phyloP scores from a whole-genome alignment of 2,888 invertebrate species.

The Orchesellides sinensis region DNA sequence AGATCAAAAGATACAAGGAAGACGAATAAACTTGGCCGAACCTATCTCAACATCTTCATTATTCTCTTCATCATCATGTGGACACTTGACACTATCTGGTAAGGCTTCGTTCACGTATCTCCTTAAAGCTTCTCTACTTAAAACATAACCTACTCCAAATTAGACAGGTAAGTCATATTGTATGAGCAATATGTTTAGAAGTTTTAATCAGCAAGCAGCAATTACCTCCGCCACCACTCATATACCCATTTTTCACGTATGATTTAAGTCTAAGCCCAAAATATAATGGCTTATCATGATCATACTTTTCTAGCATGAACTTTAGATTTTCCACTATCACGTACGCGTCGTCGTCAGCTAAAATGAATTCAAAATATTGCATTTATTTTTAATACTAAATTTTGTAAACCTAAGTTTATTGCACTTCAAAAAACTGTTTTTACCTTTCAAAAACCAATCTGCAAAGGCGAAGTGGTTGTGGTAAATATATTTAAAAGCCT shows the following conservation, averaged over 20 bases:
- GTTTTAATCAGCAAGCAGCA: too few relatives aligned
- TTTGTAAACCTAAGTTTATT: too few relatives aligned
- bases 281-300: constrained; percentile 87
- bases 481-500: constrained; percentile 92
- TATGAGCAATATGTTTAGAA: too few relatives aligned
- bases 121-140: constrained; percentile 89
- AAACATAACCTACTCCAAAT: constrained; percentile 91
- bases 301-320: constrained; percentile 89
- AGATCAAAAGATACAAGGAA: too few relatives aligned
- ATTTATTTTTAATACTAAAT: not conserved
- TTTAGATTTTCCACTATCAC: constrained; percentile 96
- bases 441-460: constrained; percentile 99
- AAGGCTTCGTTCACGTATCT: constrained; percentile 87
- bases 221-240: constrained; percentile 93
- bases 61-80: constrained; percentile 85
- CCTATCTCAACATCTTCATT: constrained; percentile 98
- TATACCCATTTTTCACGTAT: constrained; percentile 89
- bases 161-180: too few relatives aligned
- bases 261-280: constrained; percentile 95
- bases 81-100: constrained; percentile 84
- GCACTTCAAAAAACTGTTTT: constrained; percentile 90
- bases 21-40: constrained; percentile 75
- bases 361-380: not conserved
- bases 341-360: constrained; percentile 77
- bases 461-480: constrained; percentile 89